These are phyloP conservation scores for Mellilla xanthometata DNA, from an alignment of 2,888 invertebrate species.

Conservation along the genomic window DNA sequence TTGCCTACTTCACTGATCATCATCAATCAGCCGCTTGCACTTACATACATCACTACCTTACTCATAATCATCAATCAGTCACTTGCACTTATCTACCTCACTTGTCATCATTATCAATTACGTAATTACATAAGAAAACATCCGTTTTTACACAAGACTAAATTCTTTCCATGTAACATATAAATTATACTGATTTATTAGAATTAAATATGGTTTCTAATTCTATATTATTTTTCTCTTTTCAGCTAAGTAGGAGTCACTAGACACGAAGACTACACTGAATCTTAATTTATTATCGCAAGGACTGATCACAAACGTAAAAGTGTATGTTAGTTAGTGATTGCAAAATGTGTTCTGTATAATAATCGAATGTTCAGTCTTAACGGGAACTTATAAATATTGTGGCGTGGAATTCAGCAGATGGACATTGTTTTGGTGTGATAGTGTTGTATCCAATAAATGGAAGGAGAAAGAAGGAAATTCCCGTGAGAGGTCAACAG, in stretches of 20 bases:
- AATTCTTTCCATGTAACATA: no score
- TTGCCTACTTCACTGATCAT: no score
- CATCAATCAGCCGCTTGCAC: no score
- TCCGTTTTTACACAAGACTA: no score
- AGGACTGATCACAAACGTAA: constrained; percentile 72
- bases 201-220: neutral
- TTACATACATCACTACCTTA: no score
- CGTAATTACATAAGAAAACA: no score
- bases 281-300: constrained; percentile 80
- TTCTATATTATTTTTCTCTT: constrained; percentile 40
- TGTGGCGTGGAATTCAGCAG: constrained; percentile 55
- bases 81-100: no score
- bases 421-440: constrained; percentile 77
- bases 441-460: constrained; percentile 80
- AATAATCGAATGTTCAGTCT: constrained; percentile 49
- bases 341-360: constrained; percentile 62
- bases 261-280: constrained; percentile 58
- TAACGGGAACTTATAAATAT: constrained; percentile 65
- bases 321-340: constrained; percentile 72
- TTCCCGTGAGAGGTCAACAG: constrained; percentile 65
- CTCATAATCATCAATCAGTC: no score
- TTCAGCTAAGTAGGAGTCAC: constrained; percentile 70
- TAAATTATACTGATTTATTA: no score
- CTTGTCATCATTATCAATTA: no score
- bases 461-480: constrained; percentile 72